Evolutionary conservation across 1,140 invertebrate species (phyloP).

Genomic region (Odontomachus brunneus): DNA sequence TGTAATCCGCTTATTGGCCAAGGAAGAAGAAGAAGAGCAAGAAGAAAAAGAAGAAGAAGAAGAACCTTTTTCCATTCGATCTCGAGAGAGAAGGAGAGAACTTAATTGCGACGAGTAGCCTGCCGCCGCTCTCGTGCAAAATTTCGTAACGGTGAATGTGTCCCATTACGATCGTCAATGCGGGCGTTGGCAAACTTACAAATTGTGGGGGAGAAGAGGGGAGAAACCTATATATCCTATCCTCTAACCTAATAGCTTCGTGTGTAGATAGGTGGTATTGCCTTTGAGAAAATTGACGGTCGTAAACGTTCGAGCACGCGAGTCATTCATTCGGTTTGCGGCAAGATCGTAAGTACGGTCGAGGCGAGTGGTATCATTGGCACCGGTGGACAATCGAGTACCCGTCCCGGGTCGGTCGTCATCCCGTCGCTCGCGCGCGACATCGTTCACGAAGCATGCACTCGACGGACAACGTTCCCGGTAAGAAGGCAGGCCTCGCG

Average conservation of each 20-base stretch:
- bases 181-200: slow-evolving; percentile 45
- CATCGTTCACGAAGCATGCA: no score
- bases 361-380: no score
- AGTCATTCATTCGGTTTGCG: slow-evolving; percentile 41
- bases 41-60: no score
- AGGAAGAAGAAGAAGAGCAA: slow-evolving; percentile 6
- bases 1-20: slow-evolving; percentile 37
- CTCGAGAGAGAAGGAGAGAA: slow-evolving; percentile 13
- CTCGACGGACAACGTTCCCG: no score
- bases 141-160: not conserved
- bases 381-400: slow-evolving; percentile 3
- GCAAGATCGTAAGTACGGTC: no score
- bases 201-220: slow-evolving; percentile 11
- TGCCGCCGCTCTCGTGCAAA: slow-evolving; percentile 12
- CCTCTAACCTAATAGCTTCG: slow-evolving; percentile 49
- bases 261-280: slow-evolving; percentile 51
- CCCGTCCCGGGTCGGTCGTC: no score
- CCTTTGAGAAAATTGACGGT: slow-evolving; percentile 59
- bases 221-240: slow-evolving; percentile 45
- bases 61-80: not conserved
- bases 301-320: slow-evolving; percentile 52
- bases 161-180: slow-evolving; percentile 41
- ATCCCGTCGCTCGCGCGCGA: no score
- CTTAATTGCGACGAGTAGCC: slow-evolving; percentile 4
- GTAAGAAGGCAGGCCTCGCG: no score